Evolutionary conservation across 2,888 invertebrate genomes (phyloP), one percentile per base, ranked within the genome.

Genomic region (Ischnura elegans): DNA sequence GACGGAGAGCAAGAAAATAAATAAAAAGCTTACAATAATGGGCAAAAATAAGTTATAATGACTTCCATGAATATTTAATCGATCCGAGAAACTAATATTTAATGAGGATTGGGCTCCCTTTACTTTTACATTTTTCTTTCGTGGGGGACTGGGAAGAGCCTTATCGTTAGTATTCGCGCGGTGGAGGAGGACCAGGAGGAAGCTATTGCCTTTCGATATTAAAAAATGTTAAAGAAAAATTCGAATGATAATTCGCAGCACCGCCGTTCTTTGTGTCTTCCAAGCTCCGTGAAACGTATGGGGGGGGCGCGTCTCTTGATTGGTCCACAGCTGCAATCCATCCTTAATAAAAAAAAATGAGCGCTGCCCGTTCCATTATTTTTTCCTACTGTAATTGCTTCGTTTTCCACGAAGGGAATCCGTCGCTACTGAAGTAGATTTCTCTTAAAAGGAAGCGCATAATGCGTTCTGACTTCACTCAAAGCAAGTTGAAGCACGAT

Each of bases 61-160:
- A 76, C 76, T 76, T 76, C 76, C 76, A 76, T 86, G 86, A 86
- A 86, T 86, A n/a, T 86, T 86, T 86, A 86, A 46, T 43, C 46
- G 43, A 86, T 86, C 46, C 19, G 21, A 51, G 43, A 86, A 86
- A 45, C 46, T 86, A 43, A 86, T 86, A 45, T 45, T 46, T 86
- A 86, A 86, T 86, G 76, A 76, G 76, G 76, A 76, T 76, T 36
- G 76, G 76, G 36, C n/a, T 76, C 25, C 25, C 6, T 61, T 76
- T 76, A 13, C 29, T 76, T 36, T 76, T 8, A 29, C 76, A 2
- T n/a, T 36, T 76, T 29, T 10, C 76, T 10, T 76, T 8, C 0
- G 76, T 8, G 2, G 13, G 76, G 0, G 13, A 29, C 66, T 0
- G 10, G n/a, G n/a, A n/a, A n/a, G n/a, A 5, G 76, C 29, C 76